Evolutionary conservation across 2,113 vertebrate genomes (phyloP).

Genomic region (Gallinago paraguaiae): DNA sequence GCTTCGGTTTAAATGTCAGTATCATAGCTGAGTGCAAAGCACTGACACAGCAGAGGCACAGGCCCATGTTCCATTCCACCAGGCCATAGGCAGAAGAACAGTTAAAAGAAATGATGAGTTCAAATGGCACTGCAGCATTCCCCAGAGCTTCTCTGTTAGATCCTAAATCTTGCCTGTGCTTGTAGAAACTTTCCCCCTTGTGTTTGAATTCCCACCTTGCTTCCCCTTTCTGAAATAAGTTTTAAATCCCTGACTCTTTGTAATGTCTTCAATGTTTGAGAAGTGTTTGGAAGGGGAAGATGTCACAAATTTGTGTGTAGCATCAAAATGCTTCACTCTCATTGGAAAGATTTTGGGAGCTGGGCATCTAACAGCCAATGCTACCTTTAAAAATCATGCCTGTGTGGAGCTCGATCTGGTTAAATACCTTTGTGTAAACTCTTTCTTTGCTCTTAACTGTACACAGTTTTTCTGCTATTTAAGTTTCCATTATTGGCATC

Average conservation of each 20-base stretch:
- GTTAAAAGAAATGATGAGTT: neutral
- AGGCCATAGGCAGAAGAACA: neutral
- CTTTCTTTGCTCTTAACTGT: neutral
- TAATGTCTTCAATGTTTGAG: neutral
- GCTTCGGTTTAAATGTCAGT: neutral
- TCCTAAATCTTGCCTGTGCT: neutral
- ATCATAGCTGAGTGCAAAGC: neutral
- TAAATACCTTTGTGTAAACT: neutral
- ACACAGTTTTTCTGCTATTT: neutral
- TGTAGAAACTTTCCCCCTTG: neutral
- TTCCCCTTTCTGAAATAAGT: neutral
- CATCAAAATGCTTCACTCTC: neutral
- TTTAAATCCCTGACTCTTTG: neutral
- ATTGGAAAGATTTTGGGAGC: neutral
- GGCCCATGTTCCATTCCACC: neutral
- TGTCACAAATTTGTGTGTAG: neutral
- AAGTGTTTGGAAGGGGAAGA: neutral
- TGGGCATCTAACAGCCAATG: neutral
- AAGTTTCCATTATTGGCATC: neutral
- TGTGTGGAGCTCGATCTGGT: neutral
- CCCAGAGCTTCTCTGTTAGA: neutral
- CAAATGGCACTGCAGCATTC: neutral
- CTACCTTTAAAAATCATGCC: neutral
- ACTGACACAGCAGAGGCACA: neutral
- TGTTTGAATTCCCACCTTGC: neutral